Conservation (phyloP, 2,797 vertebrate genomes). For the Myotis daubentonii region DNA sequence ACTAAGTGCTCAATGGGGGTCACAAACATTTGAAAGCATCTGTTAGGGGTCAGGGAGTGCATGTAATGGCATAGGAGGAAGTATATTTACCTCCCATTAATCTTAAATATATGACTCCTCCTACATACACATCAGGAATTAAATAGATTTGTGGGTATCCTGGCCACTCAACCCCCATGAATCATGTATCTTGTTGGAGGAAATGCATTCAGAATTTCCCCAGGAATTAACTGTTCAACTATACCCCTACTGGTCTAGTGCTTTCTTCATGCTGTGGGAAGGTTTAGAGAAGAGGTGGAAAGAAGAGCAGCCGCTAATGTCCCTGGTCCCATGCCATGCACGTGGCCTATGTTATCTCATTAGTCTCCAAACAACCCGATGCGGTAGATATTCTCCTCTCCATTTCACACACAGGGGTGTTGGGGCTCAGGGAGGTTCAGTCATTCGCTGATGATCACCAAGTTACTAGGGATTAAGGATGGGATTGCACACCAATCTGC, state of each 20-base stretch:
- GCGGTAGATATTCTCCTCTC: background rate
- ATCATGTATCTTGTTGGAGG: background rate
- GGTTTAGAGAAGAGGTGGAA: background rate
- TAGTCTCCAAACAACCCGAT: background rate
- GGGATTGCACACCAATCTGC: background rate
- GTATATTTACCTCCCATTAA: background rate
- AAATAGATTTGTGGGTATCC: background rate
- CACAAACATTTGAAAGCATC: background rate
- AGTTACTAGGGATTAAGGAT: background rate
- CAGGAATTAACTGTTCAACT: background rate
- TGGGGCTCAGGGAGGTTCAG: background rate
- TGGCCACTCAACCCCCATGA: background rate
- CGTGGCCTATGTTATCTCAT: background rate
- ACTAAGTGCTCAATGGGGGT: background rate
- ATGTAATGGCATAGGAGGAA: background rate
- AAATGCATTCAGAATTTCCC: background rate
- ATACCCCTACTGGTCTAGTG: background rate
- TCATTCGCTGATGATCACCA: background rate
- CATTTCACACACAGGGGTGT: background rate
- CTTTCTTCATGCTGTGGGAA: background rate
- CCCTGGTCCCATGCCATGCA: background rate
- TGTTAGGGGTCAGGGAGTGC: background rate
- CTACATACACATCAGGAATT: background rate
- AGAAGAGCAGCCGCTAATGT: background rate
- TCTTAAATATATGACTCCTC: background rate